Percentiles rank a stretch among this genome's conserved stretches.
Conservation (phyloP, 2,888 invertebrate species). For the Trichogramma dendrolimi region DNA sequence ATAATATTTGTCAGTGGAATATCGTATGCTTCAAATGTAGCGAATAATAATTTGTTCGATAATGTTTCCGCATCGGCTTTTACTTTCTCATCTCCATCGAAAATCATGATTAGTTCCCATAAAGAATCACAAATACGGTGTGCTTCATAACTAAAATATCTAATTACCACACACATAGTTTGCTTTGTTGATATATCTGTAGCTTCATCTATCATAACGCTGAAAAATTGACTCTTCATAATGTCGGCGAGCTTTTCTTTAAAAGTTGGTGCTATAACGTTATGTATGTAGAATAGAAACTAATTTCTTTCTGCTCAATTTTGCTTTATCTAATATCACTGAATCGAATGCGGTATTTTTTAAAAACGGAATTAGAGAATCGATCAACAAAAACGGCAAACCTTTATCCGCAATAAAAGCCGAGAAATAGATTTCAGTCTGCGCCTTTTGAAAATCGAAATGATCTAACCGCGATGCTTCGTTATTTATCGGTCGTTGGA, state of each 20-base stretch:
- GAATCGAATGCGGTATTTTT: conserved; percentile 36
- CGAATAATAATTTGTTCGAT: conserved; percentile 20
- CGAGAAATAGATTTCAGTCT: conserved; percentile 25
- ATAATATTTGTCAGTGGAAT: conserved; percentile 35
- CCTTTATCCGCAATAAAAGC: conserved; percentile 18
- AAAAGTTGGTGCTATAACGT: conserved; percentile 34
- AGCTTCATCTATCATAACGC: conserved; percentile 36
- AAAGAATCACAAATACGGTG: conserved; percentile 27
- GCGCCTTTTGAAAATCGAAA: background rate
- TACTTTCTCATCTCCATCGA: conserved; percentile 13
- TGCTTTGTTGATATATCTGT: conserved; percentile 34
- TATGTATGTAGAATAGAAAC: conserved; percentile 32
- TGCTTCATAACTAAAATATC: conserved; percentile 27
- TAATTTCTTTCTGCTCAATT: conserved; percentile 34
- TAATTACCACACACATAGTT: conserved; percentile 31
- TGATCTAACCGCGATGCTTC: too few species aligned
- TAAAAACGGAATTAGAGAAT: conserved; percentile 27
- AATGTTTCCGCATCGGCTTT: conserved; percentile 26
- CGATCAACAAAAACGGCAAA: conserved; percentile 21
- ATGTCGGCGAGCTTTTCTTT: conserved; percentile 33
- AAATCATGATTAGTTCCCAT: conserved; percentile 31
- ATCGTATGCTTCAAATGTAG: conserved; percentile 21
- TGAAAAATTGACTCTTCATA: conserved; percentile 33
- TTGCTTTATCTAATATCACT: conserved; percentile 31
- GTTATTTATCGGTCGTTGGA: background rate